Conservation (phyloP, 2,113 vertebrate genomes). For the Malurus cyaneus region DNA sequence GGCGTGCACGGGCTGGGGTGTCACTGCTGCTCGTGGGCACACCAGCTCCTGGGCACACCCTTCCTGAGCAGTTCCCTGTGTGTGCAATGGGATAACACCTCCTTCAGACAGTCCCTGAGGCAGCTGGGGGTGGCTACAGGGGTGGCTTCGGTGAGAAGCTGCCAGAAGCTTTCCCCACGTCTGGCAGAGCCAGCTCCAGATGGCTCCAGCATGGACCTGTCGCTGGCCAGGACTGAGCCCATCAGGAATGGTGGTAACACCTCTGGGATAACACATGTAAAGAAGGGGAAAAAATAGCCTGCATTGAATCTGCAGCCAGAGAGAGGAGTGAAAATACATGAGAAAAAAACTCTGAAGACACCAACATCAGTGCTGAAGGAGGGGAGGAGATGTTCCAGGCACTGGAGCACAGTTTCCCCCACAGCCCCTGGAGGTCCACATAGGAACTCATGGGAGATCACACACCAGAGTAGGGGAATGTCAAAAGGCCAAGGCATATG, state of each 20-base stretch:
- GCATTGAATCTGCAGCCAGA: not conserved
- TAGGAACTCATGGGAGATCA: not conserved
- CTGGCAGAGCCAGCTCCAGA: not conserved
- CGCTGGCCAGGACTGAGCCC: not conserved
- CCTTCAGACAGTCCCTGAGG: not conserved
- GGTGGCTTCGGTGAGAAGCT: not conserved
- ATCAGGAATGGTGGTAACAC: not conserved
- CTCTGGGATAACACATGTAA: too few species aligned
- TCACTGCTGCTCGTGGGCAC: fast-evolving
- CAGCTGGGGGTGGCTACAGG: fast-evolving
- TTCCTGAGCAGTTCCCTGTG: fast-evolving
- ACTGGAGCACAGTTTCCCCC: not conserved
- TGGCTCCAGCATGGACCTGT: too few species aligned
- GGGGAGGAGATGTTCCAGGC: not conserved
- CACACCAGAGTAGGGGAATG: not conserved
- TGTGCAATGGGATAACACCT: not conserved
- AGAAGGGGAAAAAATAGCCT: not conserved
- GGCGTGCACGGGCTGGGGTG: not conserved
- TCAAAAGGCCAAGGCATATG: not conserved
- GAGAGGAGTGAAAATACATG: not conserved
- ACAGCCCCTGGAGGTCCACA: not conserved
- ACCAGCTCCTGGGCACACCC: fast-evolving
- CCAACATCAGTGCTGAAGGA: not conserved
- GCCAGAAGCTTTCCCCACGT: not conserved
- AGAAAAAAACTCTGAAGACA: not conserved